These are phyloP conservation scores for Listronotus oregonensis DNA, from an alignment of 1,140 invertebrate species.

Conservation along the genomic window DNA sequence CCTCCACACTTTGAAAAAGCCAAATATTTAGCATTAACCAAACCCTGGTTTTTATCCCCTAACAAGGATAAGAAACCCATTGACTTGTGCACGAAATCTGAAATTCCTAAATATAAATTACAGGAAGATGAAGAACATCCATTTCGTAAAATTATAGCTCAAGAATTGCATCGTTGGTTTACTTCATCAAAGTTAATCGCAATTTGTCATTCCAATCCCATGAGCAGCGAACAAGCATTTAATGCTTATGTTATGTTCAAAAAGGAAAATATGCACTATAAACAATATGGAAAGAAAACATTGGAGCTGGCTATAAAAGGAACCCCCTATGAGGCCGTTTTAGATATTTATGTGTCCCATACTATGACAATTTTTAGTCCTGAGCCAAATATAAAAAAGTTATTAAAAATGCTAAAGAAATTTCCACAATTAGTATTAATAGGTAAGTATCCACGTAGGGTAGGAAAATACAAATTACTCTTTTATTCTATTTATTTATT, in stretches of 20 bases:
- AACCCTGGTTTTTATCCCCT: constrained; percentile 63
- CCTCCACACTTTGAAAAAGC: constrained; percentile 68
- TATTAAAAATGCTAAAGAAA: constrained; percentile 67
- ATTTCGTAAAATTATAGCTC: constrained; percentile 70
- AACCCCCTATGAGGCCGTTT: constrained; percentile 65
- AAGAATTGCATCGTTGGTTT: constrained; percentile 71
- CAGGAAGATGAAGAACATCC: constrained; percentile 61
- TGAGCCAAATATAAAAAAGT: constrained; percentile 60
- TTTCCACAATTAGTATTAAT: constrained; percentile 67
- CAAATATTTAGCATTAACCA: constrained; percentile 64
- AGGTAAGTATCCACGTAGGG: constrained; percentile 59
- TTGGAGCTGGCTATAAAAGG: constrained; percentile 64
- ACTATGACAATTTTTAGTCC: constrained; percentile 68
- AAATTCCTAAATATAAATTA: constrained; percentile 33
- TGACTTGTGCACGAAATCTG: constrained; percentile 52
- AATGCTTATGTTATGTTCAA: constrained; percentile 64
- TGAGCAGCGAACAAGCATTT: constrained; percentile 63
- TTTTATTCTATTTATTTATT: constrained; percentile 1
- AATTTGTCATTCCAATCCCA: constrained; percentile 72
- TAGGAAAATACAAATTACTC: constrained; percentile 6
- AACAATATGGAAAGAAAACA: constrained; percentile 65
- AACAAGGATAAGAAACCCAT: constrained; percentile 46
- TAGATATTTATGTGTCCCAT: constrained; percentile 63
- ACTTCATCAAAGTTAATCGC: constrained; percentile 71
- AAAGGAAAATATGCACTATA: constrained; percentile 69